Evolutionary conservation across 2,113 vertebrate genomes (phyloP).

Genomic region (Tychaedon coryphoeus): DNA sequence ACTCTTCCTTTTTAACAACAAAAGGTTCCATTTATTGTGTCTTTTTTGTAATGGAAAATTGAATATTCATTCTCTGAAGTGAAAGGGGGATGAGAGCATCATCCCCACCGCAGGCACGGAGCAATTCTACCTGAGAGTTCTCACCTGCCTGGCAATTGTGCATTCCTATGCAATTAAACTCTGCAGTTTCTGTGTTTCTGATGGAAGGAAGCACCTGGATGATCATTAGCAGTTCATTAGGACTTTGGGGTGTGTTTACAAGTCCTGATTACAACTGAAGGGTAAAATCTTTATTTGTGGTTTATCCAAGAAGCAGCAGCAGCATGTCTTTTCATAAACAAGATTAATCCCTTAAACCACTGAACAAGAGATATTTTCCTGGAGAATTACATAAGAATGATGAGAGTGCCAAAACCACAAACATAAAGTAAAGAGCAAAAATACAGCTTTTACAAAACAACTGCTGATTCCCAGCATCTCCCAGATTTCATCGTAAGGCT

Average conservation of each 20-base stretch:
- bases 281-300: not conserved
- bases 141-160: not conserved
- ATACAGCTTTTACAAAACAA: not conserved
- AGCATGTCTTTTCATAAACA: conserved; percentile 39
- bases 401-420: not conserved
- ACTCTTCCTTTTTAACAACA: not conserved
- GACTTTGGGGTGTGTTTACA: not conserved
- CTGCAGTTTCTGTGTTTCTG: not conserved
- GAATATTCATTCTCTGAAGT: not conserved
- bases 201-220: not conserved
- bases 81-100: not conserved
- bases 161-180: not conserved
- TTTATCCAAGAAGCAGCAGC: not conserved
- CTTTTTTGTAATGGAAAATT: not conserved
- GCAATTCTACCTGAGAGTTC: too few species aligned
- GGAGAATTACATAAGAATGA: conserved; percentile 31
- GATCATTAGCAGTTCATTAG: not conserved
- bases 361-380: conserved; percentile 15
- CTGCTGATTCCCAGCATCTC: not conserved
- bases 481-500: not conserved
- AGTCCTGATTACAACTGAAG: not conserved
- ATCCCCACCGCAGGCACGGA: fast-evolving
- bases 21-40: not conserved
- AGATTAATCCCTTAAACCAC: conserved; percentile 49
- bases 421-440: not conserved